Percentiles rank a stretch among this genome's conserved stretches.
phyloP scores from a whole-genome alignment of 35 echinoderm and acorn worm genomes.

The Ophiothrix spiculata region DNA sequence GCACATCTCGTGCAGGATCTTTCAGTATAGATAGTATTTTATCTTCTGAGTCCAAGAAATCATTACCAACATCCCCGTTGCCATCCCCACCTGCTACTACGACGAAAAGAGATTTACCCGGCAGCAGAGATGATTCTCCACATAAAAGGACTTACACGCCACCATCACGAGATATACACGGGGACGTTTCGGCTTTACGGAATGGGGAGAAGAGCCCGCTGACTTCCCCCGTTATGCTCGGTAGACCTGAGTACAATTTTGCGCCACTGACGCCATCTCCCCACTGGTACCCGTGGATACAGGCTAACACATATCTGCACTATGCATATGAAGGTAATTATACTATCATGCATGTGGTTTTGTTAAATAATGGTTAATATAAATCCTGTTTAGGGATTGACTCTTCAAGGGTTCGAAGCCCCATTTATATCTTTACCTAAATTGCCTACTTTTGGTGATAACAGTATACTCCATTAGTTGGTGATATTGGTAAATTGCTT shows the following conservation, averaged over 20 bases:
- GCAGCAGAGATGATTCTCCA: neutral
- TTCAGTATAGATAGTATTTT: constrained; percentile 13
- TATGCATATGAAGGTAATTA: constrained; percentile 44
- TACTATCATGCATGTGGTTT: no score
- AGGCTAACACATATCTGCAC: constrained; percentile 24
- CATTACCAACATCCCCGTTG: neutral
- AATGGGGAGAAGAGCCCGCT: neutral
- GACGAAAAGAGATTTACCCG: neutral
- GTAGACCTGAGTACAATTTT: constrained; percentile 3
- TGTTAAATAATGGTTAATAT: no score
- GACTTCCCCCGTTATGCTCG: neutral
- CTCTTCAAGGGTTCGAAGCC: no score
- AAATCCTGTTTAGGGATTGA: no score
- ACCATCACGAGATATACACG: neutral
- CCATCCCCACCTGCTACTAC: neutral
- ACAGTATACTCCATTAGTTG: no score
- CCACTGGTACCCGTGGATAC: constrained; percentile 35
- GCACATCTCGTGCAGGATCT: neutral
- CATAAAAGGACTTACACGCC: neutral
- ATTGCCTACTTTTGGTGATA: no score
- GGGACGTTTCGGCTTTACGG: neutral
- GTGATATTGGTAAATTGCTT: no score
- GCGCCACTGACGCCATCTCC: neutral
- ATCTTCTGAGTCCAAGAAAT: neutral
- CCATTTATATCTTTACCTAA: no score